Base-by-base conservation (phyloP, 2,113 vertebrate species). In the Pyxicephalus adspersus region DNA sequence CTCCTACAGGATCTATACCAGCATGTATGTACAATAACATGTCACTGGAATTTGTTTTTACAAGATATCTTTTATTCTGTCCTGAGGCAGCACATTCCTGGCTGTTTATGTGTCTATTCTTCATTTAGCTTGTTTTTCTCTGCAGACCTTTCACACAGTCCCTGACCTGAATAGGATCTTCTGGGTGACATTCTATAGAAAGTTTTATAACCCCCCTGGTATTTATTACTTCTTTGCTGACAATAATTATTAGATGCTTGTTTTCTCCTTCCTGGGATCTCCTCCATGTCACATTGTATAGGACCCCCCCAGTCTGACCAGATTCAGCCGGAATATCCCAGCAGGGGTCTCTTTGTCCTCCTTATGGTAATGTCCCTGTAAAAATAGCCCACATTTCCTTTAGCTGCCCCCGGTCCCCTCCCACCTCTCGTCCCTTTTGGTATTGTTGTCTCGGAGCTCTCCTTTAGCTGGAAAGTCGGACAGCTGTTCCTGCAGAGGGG, bases 261-360 rank as follows among this genome's bases (percentile, higher is more conserved):
- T 76, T 64, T 64, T 20, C n/a, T 31, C 55, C 22, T 17, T 11
- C 23, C 55, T 18, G n/a, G 55, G n/a, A 80, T 63, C n/a, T n/a
- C n/a, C n/a, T n/a, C n/a, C n/a, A n/a, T n/a, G n/a, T n/a, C n/a
- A n/a, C n/a, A n/a, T n/a, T n/a, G n/a, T n/a, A n/a, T n/a, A n/a
- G n/a, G n/a, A n/a, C n/a, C n/a, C n/a, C n/a, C n/a, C 78, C 78
- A 72, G 78, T 80, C 15, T 64, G 78, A 80, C 78, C 67, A 80
- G 78, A 34, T 81, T 28, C 17, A 81, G 57, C 78, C 38, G 68
- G 78, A 72, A 67, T 73, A 23, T 72, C 52, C 2, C 22, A 55
- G 55, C 64, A 25, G 38, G 51, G 58, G 45, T 26, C 20, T 25
- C 57, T 64, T 65, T 81, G 38, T 25, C 20, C 79, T 72, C 55